Evolutionary conservation across 1,140 invertebrate species (phyloP), one percentile per base, ranked within the genome.

Genomic region (Temnothorax longispinosus): DNA sequence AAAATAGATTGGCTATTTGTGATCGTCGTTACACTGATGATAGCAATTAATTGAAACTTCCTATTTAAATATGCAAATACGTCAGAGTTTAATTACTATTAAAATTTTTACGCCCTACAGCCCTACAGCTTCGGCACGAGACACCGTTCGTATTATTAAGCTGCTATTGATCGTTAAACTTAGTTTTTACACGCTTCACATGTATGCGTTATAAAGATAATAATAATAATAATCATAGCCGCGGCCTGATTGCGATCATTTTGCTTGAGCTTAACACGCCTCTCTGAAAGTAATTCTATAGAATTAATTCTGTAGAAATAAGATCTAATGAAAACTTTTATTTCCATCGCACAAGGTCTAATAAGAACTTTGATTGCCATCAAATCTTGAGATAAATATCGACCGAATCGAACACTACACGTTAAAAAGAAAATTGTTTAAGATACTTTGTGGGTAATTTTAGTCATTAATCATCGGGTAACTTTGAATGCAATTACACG

Each of bases 91-190:
- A 44, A n/a, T 54, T 47, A 15, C 8, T 67, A 67, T 80, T 67
- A 69, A 67, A 67, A 52, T 54, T 81, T 56, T 54, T 69, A 32
- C 13, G 32, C 32, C 11, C 13, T 3, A 47, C 21, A 18, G 44
- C 47, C 15, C 35, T 27, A 47, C 21, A 18, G 44, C 47, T n/a
- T 38, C 21, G 41, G 10, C 44, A 35, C 44, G 44, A 38, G 44
- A 65, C n/a, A 0, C 18, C 0, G 64, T 21, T 54, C 18, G 50
- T 27, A 21, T 72, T 58, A 56, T 72, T 58, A 56, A 54, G 50
- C 38, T 18, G 52, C 5, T 74, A 84, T 84, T 62, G 69, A 84
- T 84, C 69, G 80, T 60, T 58, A 60, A 74, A 74, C 41, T 38
- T 60, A 41, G 2, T 75, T 62, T 50, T 75, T 38, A 18, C 80